Conservation (phyloP, 2,797 vertebrate species). For the Triplophysa bombifrons region DNA sequence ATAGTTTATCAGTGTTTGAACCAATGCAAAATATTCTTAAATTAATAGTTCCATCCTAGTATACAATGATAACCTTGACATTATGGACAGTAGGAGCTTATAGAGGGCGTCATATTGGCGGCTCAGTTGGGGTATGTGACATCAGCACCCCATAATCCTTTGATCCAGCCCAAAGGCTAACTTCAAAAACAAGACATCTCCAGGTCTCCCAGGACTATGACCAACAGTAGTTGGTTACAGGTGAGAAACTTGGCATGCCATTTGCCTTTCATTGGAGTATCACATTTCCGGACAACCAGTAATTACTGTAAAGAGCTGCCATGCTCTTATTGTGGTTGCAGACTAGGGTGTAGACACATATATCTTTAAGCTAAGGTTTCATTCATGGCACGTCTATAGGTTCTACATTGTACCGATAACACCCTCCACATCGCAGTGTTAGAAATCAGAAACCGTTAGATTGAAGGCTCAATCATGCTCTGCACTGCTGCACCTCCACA, state of each 20-base stretch:
- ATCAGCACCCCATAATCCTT: background rate
- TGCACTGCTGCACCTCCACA: background rate
- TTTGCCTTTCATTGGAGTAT: conserved; percentile 39
- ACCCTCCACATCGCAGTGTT: background rate
- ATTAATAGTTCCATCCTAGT: background rate
- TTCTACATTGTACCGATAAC: background rate
- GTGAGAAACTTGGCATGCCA: conserved; percentile 32
- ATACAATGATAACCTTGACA: background rate
- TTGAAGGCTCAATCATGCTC: conserved; percentile 1
- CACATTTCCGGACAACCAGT: conserved; percentile 50
- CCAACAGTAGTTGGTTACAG: conserved; percentile 22
- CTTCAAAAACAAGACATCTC: background rate
- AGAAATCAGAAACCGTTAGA: conserved; percentile 15
- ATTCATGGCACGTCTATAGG: conserved; percentile 3
- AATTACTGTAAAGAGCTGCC: conserved; percentile 42
- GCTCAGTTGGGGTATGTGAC: background rate
- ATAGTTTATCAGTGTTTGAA: too few relatives aligned
- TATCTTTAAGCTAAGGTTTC: conserved; percentile 15
- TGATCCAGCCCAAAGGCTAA: background rate
- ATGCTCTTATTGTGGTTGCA: conserved; percentile 13
- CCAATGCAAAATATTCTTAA: background rate
- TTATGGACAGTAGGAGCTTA: background rate
- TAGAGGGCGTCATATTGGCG: background rate
- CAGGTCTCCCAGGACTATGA: background rate
- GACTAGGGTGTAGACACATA: conserved; percentile 27